Evolutionary conservation across 2,113 vertebrate species (phyloP), one percentile per base, ranked within the genome.

Genomic region (Melanotaenia duboulayi): DNA sequence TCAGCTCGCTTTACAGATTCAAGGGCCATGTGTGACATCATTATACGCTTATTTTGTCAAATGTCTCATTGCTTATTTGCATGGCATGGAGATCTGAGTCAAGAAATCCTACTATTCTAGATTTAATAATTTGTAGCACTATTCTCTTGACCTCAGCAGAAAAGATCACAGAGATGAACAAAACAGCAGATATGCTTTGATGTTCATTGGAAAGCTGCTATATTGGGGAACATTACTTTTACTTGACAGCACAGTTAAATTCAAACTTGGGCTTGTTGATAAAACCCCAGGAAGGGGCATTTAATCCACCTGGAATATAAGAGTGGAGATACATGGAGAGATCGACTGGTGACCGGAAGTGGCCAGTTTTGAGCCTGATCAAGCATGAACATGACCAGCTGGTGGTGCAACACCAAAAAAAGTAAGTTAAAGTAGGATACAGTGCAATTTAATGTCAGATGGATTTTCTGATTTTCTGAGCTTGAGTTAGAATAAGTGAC

Each of bases 221-320:
- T 25, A 24, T 59, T 37, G 49, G 59, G 66, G 32, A 50, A 54
- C 16, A 32, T 28, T 42, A 62, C 52, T 80, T 75, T 0, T 39
- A 65, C 19, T 71, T 57, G 49, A 65, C 51, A 20, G 50, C 35
- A 28, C 19, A 65, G 19, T 76, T 64, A 20, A 69, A 75, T 73
- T 57, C 49, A 83, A 80, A 62, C n/a, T 13, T 57, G 44, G 37
- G 19, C 9, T 25, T 23, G 44, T 40, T 56, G 22, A 67, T 62
- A 46, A 68, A 71, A 61, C 50, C 62, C 48, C 50, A 44, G 13
- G 46, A 60, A 44, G 35, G 6, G 48, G 25, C 28, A 62, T 17
- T 78, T 72, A 54, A 69, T 65, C 58, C 79, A 69, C 61, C 19
- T 72, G 35, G 37, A 67, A 42, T 76, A 68, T 40, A 61, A 67